These are phyloP conservation scores for Neosilurus mollespiculum DNA, from an alignment of 2,797 vertebrate genomes.

Conservation along the genomic window DNA sequence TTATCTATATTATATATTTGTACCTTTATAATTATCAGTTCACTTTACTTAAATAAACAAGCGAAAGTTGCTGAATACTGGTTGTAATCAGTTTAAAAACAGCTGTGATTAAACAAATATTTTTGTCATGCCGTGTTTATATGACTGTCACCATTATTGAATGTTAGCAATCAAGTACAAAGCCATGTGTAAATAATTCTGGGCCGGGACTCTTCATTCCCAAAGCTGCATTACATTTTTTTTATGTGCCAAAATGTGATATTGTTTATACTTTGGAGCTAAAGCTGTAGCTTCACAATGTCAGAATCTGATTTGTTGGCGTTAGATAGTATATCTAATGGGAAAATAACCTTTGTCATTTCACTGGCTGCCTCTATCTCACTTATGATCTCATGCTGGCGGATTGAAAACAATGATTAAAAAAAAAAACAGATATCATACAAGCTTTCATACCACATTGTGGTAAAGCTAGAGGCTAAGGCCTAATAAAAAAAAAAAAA, in stretches of 20 bases:
- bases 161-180: not conserved
- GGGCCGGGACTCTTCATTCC: not conserved
- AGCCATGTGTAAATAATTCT: slow-evolving; percentile 8
- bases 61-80: not conserved
- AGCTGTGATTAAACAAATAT: not conserved
- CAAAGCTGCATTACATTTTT: not conserved
- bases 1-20: too few species aligned
- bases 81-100: not conserved
- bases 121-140: not conserved
- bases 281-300: slow-evolving; percentile 12
- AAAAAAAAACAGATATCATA: slow-evolving; percentile 11
- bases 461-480: not conserved
- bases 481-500: not conserved
- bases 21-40: not conserved
- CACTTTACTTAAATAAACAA: not conserved
- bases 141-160: slow-evolving; percentile 4
- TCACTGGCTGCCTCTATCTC: slow-evolving; percentile 4
- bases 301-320: slow-evolving; percentile 22
- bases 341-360: slow-evolving; percentile 29
- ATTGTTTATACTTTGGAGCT: slow-evolving; percentile 16
- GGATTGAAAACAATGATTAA: slow-evolving; percentile 11
- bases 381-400: slow-evolving; percentile 1
- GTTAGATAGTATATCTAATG: not conserved
- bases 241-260: slow-evolving; percentile 11
- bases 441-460: not conserved